Evolutionary conservation across 2,888 invertebrate species (phyloP).

Genomic region (Dendrolimus houi): DNA sequence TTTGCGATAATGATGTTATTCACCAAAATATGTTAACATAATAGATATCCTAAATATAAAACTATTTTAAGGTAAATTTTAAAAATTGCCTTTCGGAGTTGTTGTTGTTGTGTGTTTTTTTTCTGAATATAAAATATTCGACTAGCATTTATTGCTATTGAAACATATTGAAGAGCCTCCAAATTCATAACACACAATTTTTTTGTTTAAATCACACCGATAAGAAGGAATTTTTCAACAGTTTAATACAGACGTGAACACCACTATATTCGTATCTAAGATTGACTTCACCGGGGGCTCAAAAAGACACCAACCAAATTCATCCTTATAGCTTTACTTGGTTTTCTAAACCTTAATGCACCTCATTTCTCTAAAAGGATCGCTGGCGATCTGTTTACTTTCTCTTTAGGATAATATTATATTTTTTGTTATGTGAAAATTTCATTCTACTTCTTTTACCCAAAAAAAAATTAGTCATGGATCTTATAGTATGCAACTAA

Average conservation of each 20-base stretch:
- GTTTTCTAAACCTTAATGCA: slow-evolving; percentile 61
- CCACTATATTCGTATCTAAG: not conserved
- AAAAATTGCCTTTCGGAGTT: slow-evolving; percentile 69
- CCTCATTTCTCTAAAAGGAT: slow-evolving; percentile 65
- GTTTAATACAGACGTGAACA: no score
- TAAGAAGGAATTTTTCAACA: no score
- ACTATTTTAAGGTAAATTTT: slow-evolving; percentile 68
- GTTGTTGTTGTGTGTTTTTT: slow-evolving; percentile 57
- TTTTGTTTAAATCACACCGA: no score
- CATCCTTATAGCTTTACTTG: slow-evolving; percentile 59
- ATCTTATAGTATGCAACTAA: slow-evolving; percentile 59
- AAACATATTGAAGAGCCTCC: slow-evolving; percentile 1
- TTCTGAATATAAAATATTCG: slow-evolving; percentile 68
- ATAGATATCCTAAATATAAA: slow-evolving; percentile 69
- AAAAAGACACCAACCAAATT: slow-evolving; percentile 43
- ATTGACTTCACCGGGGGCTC: slow-evolving; percentile 1
- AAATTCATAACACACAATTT: not conserved
- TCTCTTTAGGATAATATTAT: slow-evolving; percentile 65
- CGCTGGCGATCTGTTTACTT: slow-evolving; percentile 71
- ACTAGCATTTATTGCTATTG: slow-evolving; percentile 42
- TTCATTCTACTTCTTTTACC: slow-evolving; percentile 42
- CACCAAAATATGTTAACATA: slow-evolving; percentile 72
- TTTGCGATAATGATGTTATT: slow-evolving; percentile 76
- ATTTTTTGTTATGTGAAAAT: slow-evolving; percentile 47
- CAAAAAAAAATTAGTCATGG: slow-evolving; percentile 39